phyloP scores from a whole-genome alignment of 2,113 vertebrate genomes.

The Syrmaticus mikado region DNA sequence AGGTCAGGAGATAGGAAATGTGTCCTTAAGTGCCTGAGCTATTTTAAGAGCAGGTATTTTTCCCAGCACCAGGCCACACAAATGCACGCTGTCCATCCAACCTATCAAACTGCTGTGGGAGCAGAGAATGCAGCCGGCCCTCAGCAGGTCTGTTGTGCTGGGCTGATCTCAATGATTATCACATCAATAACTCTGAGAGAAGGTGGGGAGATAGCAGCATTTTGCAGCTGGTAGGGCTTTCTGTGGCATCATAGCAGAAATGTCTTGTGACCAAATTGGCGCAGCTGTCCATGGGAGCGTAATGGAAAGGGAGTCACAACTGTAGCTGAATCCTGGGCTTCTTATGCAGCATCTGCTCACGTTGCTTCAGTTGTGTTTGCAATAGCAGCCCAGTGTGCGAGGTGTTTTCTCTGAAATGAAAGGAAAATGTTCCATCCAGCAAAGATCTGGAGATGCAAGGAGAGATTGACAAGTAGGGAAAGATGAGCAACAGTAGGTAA shows the following conservation, averaged over 20 bases:
- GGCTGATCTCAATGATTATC: not conserved
- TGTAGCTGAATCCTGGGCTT: not conserved
- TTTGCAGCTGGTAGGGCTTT: not conserved
- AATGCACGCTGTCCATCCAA: not conserved
- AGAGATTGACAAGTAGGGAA: not conserved
- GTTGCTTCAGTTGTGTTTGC: not conserved
- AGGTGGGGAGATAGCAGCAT: not conserved
- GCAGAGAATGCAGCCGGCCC: not conserved
- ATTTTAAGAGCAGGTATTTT: conserved; percentile 57
- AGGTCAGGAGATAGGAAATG: not conserved
- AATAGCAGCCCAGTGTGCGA: not conserved
- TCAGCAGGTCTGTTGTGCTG: fast-evolving
- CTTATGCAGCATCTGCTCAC: not conserved
- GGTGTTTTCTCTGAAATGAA: not conserved
- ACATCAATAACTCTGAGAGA: no score
- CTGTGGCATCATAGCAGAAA: not conserved
- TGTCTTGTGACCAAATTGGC: not conserved
- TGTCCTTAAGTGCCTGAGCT: conserved; percentile 63
- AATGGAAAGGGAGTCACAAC: not conserved
- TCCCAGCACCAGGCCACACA: not conserved
- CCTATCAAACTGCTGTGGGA: not conserved
- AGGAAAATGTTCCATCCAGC: not conserved
- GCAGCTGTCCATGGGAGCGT: not conserved
- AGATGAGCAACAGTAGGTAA: not conserved
- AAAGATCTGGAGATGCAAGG: not conserved